phyloP scores from a whole-genome alignment of 2,888 invertebrate species.

The Leptothorax acervorum region DNA sequence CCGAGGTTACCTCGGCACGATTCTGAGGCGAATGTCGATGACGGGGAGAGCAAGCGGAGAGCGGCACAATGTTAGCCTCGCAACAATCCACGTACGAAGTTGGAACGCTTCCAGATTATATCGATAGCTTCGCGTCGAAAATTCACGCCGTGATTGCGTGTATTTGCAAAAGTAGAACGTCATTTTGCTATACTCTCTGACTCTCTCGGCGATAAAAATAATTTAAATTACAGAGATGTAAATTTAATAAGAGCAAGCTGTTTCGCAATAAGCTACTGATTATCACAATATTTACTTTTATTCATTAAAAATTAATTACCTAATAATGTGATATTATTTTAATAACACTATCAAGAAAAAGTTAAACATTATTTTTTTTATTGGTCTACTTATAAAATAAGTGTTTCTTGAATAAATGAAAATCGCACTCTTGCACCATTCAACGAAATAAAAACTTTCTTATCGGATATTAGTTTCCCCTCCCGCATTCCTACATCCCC shows the following conservation, averaged over 20 bases:
- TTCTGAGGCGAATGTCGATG: slow-evolving; percentile 56
- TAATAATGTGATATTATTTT: not conserved
- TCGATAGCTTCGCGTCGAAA: slow-evolving; percentile 52
- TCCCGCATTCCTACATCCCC: not conserved
- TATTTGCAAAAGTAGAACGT: slow-evolving; percentile 34
- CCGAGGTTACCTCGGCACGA: slow-evolving; percentile 47
- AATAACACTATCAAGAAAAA: not conserved
- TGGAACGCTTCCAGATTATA: slow-evolving; percentile 54
- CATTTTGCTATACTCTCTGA: not conserved
- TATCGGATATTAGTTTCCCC: slow-evolving; percentile 50
- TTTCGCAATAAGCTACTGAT: not conserved
- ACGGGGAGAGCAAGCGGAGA: slow-evolving; percentile 48
- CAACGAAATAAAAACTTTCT: slow-evolving; percentile 49
- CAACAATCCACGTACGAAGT: slow-evolving; percentile 56
- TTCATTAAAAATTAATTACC: not conserved
- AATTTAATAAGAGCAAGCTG: not conserved
- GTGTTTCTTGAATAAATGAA: not conserved
- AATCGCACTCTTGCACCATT: not conserved
- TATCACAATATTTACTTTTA: not conserved
- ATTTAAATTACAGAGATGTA: not conserved
- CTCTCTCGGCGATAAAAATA: not conserved
- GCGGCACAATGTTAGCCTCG: slow-evolving; percentile 44
- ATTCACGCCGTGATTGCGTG: slow-evolving; percentile 38
- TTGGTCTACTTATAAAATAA: not conserved
- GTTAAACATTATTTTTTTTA: not conserved